Conservation (phyloP, 2,888 invertebrate genomes). For the Microplitis manilae region DNA sequence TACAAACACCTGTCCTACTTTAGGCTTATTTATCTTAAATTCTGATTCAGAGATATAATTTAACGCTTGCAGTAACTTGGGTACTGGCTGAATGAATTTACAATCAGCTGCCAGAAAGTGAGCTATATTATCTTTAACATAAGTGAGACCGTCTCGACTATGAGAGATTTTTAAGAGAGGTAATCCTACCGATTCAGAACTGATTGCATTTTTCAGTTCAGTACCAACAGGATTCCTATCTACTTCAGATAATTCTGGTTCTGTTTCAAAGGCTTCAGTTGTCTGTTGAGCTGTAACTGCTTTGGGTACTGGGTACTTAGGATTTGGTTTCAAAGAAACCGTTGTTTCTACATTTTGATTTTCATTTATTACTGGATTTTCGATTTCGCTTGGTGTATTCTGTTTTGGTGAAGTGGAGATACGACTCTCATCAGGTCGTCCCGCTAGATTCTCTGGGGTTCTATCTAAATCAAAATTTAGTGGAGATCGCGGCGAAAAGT, state of each 20-base stretch:
- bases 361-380: too few relatives aligned
- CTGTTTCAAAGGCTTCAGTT: not conserved
- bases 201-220: too few relatives aligned
- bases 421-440: too few relatives aligned
- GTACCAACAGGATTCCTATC: not conserved
- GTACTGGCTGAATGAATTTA: not conserved
- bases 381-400: too few relatives aligned
- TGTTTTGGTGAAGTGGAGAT: too few relatives aligned
- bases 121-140: slow-evolving; percentile 12
- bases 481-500: too few relatives aligned
- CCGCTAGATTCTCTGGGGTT: too few relatives aligned
- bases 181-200: not conserved
- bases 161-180: not conserved
- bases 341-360: too few relatives aligned
- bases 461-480: too few relatives aligned
- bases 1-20: slow-evolving; percentile 6
- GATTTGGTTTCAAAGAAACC: too few relatives aligned
- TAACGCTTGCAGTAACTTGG: slow-evolving; percentile 21
- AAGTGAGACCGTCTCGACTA: slow-evolving; percentile 24
- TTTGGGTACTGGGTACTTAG: too few relatives aligned
- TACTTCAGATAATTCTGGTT: not conserved
- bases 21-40: not conserved
- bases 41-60: not conserved
- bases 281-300: too few relatives aligned
- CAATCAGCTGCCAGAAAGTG: slow-evolving; percentile 37